Evolutionary conservation across 1,140 invertebrate species (phyloP), one percentile per base, ranked within the genome.

Genomic region (Drosophila persimilis): DNA sequence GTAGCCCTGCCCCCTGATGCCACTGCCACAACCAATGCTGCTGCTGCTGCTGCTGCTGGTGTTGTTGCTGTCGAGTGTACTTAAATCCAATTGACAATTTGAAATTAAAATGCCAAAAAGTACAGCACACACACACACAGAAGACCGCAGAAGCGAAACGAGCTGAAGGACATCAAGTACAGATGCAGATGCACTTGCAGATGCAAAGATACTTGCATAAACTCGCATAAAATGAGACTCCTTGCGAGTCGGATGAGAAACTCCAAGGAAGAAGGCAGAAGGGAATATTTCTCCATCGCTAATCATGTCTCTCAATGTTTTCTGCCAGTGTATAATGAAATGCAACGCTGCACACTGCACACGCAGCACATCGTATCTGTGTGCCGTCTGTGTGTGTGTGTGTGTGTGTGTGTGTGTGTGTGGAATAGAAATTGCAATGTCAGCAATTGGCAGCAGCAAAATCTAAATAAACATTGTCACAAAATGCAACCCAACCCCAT

Each of bases 61-160:
- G 73, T 59, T 77, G 74, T 71, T 74, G 70, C 66, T 76, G 66
- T 83, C 79, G 58, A 88, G 63, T 57, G 78, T 88, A 69, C 85
- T 80, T 89, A 89, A 89, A 84, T 80, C 80, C 84, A 89, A 89
- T 89, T 89, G 85, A 89, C 85, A 89, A 89, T 89, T 89, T 89
- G 66, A 89, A 89, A 89, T 89, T 89, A 89, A 89, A 89, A 89
- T 89, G 84, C 80, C 79, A 71, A 89, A 89, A 83, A 89, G 85
- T 80, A 80, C 77, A 80, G 31, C 13, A 17, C 31, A 29, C 2
- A 15, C 46, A 43, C 41, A 15, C 15, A 46, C 61, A 67, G 47
- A 75, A 60, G 73, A 73, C 72, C 72, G 63, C 77, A 80, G 69
- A 59, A 76, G 44, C 72, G 58, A 66, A 78, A 71, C 57, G 46